A percentile compares a stretch with the other conserved stretches of the same genome.
These are phyloP conservation scores for Rhegmatorhina hoffmannsi DNA, from an alignment of 2,113 vertebrate genomes.

Conservation along the genomic window DNA sequence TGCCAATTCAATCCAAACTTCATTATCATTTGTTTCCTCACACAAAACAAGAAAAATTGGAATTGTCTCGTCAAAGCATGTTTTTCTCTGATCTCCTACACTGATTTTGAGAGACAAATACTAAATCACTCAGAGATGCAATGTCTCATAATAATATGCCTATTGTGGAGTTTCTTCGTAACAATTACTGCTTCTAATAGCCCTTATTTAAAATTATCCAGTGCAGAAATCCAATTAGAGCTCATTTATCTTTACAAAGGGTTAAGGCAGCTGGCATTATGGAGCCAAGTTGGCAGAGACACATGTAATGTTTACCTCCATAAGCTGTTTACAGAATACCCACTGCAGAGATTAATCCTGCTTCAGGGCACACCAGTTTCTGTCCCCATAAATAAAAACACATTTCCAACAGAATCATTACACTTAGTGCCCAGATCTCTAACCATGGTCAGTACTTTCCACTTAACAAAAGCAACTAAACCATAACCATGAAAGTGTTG, in stretches of 20 bases:
- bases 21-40: neutral
- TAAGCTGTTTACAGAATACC: neutral
- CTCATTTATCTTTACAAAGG: neutral
- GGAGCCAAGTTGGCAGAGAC: neutral
- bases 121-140: neutral
- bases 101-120: neutral
- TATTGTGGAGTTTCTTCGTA: neutral
- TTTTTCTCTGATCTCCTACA: neutral
- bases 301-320: neutral
- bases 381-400: neutral
- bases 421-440: neutral
- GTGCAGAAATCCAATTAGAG: slow-evolving; percentile 3
- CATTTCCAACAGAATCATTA: neutral
- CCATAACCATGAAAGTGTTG: neutral
- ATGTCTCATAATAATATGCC: neutral
- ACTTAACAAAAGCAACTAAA: neutral
- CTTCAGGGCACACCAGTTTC: neutral
- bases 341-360: neutral
- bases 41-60: neutral
- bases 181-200: neutral
- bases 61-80: neutral
- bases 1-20: neutral
- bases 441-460: neutral
- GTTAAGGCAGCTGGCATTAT: neutral
- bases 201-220: neutral